phyloP scores from a whole-genome alignment of 2,888 invertebrate species.

The Sinelater perroti region DNA sequence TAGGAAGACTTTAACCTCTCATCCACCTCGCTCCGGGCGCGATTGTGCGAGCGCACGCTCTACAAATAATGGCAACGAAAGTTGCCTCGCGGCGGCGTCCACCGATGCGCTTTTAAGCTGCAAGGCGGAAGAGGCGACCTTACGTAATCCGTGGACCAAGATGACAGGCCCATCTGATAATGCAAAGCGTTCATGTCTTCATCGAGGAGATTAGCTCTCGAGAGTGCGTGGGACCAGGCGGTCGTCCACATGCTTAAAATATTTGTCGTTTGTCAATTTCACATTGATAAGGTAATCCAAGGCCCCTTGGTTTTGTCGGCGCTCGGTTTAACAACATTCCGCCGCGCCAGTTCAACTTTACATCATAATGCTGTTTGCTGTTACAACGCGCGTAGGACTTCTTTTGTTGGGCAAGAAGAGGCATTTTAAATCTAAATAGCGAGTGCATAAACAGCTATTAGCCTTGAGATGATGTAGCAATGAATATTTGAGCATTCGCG shows the following conservation, averaged over 20 bases:
- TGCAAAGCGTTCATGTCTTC: background rate
- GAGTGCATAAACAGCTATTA: constrained; percentile 6
- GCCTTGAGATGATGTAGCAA: constrained; percentile 20
- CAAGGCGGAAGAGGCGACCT: no score
- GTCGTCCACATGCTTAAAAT: constrained; percentile 1
- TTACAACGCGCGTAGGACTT: constrained; percentile 20
- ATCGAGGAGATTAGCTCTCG: background rate
- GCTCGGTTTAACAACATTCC: constrained; percentile 12
- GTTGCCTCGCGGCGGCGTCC: background rate
- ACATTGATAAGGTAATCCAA: background rate
- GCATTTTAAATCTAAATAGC: constrained; percentile 16
- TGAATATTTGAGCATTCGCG: background rate
- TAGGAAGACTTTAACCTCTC: background rate
- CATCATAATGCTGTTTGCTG: constrained; percentile 3
- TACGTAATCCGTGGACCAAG: background rate
- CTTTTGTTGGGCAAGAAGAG: constrained; percentile 20
- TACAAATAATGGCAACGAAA: background rate
- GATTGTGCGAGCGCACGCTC: constrained; percentile 2
- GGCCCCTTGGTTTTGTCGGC: background rate
- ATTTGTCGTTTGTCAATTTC: background rate
- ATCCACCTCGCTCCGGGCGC: background rate
- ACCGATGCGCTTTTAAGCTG: no score
- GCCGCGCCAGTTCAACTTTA: background rate
- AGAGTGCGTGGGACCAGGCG: background rate
- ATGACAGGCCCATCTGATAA: background rate